Base-by-base conservation (phyloP, 2,888 invertebrate species). In the Leucania comma region DNA sequence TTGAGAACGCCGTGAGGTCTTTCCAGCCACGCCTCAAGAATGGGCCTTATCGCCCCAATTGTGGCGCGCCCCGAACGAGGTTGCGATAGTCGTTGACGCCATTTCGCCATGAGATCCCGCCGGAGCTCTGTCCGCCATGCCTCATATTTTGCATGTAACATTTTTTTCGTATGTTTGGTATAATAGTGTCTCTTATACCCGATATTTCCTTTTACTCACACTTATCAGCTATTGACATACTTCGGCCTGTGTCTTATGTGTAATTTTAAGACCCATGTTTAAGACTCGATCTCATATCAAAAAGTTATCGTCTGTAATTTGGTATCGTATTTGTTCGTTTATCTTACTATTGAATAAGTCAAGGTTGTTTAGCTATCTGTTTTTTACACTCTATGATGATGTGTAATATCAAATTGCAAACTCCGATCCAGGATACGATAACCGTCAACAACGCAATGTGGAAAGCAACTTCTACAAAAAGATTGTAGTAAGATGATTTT, bases 351-450 rank as follows among this genome's bases (percentile, higher is more conserved):
- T 51, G 51, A 58, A 38, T 9, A 53, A 66, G 20, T 59, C 38
- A 66, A 66, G 67, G 67, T 29, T 48, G 14, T 26, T 53, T n/a
- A 24, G 26, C 9, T 64, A 74, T 64, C 46, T 35, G 5, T 46
- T 17, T 46, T 6, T 20, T 58, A 24, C 14, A 26, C 26, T 24
- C 12, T 53, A 24, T 65, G 35, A 66, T 50, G 42, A 74, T 35
- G 22, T 48, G 14, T 54, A 29, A 60, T 59, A 22, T 61, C 22
- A 48, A 58, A 24, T 38, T 3, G 29, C n/a, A 17, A 26, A 20
- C 26, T 29, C 20, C 9, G 26, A 54, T 54, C 54, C 54, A 10
- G 9, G 46, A 48, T 48, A 56, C 22, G n/a, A 22, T 35, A 56
- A 54, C 9, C 17, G 29, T 17, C 26, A 29, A 29, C 53, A 26